Conservation (phyloP, 64 coral and sea anemone genomes). For the Hydrozoanthus tunicans region DNA sequence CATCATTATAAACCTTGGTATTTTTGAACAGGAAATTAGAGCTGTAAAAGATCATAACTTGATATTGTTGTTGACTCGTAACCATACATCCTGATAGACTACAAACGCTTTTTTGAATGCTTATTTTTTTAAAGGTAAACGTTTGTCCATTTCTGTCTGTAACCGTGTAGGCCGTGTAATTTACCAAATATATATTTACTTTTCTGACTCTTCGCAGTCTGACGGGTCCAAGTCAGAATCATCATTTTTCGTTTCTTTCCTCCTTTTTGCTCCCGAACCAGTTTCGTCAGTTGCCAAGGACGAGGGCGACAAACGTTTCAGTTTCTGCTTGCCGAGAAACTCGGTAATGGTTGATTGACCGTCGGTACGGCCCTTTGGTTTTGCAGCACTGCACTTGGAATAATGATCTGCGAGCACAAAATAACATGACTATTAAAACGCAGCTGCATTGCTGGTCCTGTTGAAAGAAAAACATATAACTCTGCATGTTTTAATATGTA, state of each 20-base stretch:
- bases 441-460: neutral
- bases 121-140: neutral
- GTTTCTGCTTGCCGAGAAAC: neutral
- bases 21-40: no score
- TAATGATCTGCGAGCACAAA: constrained; percentile 44
- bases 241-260: neutral
- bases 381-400: constrained; percentile 20
- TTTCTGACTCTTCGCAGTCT: constrained; percentile 47
- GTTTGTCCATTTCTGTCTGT: neutral
- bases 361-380: constrained; percentile 8
- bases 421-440: constrained; percentile 1
- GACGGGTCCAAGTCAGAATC: constrained; percentile 51
- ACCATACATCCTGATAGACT: no score
- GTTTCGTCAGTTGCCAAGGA: neutral
- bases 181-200: constrained; percentile 32
- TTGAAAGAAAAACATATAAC: neutral
- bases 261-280: neutral
- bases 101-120: no score
- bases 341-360: constrained; percentile 8
- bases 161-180: neutral
- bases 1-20: no score
- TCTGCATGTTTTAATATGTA: neutral
- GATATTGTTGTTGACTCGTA: no score
- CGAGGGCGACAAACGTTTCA: neutral
- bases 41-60: no score